These are phyloP conservation scores for Campopleginae sp. DNA, from an alignment of 2,888 invertebrate genomes.

Conservation along the genomic window DNA sequence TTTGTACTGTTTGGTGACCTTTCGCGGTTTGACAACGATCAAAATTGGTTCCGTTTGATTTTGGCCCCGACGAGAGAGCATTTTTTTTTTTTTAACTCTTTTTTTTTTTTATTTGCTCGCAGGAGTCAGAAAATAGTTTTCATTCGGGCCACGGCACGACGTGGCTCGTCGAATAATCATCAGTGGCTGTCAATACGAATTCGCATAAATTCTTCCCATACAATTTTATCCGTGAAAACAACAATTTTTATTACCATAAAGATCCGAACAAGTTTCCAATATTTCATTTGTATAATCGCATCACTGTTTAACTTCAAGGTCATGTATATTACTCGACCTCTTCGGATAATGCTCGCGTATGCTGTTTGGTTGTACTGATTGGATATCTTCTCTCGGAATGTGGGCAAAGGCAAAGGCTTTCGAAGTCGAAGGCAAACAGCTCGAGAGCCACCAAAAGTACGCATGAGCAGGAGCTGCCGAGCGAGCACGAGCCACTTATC, in stretches of 20 bases:
- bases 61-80: too few species aligned
- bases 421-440: constrained; percentile 10
- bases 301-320: neutral
- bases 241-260: neutral
- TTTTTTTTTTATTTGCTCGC: too few species aligned
- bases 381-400: constrained; percentile 5
- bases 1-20: too few species aligned
- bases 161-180: neutral
- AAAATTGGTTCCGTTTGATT: too few species aligned
- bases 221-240: neutral
- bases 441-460: constrained; percentile 8
- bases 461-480: constrained; percentile 13
- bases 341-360: neutral
- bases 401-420: constrained; percentile 10
- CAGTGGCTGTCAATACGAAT: neutral
- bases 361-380: neutral
- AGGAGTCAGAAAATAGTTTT: too few species aligned
- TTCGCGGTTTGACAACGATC: too few species aligned
- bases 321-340: constrained; percentile 56
- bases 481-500: constrained; percentile 4
- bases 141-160: too few species aligned
- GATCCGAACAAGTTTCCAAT: constrained; percentile 1
- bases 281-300: constrained; percentile 4
- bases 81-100: too few species aligned
- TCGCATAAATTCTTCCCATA: neutral